phyloP scores from a whole-genome alignment of 2,113 vertebrate genomes.

The Amphilophus citrinellus region DNA sequence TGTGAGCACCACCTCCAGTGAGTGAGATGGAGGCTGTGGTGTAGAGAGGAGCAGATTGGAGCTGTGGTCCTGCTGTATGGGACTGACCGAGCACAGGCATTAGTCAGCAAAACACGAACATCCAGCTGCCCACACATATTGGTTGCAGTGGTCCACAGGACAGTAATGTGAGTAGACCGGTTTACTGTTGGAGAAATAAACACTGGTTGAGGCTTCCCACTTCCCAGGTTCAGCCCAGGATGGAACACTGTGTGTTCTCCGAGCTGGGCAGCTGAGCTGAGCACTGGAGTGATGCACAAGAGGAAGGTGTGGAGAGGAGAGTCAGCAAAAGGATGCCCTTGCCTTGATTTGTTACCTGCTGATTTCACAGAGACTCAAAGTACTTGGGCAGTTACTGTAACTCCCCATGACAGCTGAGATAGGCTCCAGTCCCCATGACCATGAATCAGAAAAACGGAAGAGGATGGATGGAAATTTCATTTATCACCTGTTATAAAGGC shows the following conservation, averaged over 20 bases:
- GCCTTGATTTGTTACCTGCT: constrained; percentile 83
- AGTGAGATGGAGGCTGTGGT: constrained; percentile 86
- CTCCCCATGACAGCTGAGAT: neutral
- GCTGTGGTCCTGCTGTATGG: neutral
- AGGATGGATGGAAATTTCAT: neutral
- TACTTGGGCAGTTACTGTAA: neutral
- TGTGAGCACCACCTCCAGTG: constrained; percentile 89
- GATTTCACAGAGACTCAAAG: neutral
- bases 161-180: constrained; percentile 84
- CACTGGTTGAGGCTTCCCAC: constrained; percentile 76
- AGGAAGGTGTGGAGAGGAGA: constrained; percentile 87
- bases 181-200: constrained; percentile 85
- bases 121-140: constrained; percentile 85
- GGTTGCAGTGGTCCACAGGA: constrained; percentile 85
- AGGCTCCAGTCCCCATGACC: neutral
- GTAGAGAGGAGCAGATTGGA: constrained; percentile 70
- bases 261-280: constrained; percentile 86
- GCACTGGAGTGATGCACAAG: constrained; percentile 84
- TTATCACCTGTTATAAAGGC: neutral
- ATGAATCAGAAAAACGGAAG: neutral
- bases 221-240: constrained; percentile 84
- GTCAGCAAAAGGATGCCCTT: constrained; percentile 93
- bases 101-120: constrained; percentile 88
- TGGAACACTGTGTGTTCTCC: constrained; percentile 90
- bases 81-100: constrained; percentile 76